Conservation (phyloP, 2,888 invertebrate genomes). For the Andricus quercusramuli region DNA sequence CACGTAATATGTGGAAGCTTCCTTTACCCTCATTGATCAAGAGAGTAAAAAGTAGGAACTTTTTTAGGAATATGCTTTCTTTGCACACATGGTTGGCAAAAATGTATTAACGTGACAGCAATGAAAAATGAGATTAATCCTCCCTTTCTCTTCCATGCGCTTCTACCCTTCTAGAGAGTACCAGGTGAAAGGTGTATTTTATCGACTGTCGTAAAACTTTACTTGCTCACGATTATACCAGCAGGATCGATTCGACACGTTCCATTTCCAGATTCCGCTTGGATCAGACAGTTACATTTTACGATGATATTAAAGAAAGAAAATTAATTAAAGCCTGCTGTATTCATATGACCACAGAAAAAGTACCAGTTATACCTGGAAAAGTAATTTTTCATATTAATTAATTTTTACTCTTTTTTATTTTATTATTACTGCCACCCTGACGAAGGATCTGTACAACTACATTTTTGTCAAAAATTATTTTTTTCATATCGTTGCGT, state of each 20-base stretch:
- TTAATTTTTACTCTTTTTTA: not conserved
- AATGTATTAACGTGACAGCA: constrained; percentile 58
- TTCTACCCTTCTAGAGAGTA: constrained; percentile 43
- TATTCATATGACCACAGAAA: not conserved
- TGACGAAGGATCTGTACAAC: too few relatives aligned
- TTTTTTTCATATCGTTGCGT: too few relatives aligned
- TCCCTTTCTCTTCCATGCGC: constrained; percentile 53
- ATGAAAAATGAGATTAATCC: constrained; percentile 57
- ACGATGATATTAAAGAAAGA: constrained; percentile 13
- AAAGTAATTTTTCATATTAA: not conserved
- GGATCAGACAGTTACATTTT: constrained; percentile 11
- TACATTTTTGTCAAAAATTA: too few relatives aligned
- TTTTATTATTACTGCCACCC: too few relatives aligned
- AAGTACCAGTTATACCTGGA: constrained; percentile 15
- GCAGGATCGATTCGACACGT: constrained; percentile 18
- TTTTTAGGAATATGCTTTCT: not conserved
- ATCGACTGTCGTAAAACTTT: constrained; percentile 49
- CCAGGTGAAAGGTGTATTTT: constrained; percentile 45
- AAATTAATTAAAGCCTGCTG: constrained; percentile 3
- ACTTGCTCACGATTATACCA: constrained; percentile 30
- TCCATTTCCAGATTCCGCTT: constrained; percentile 11
- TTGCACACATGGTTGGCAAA: constrained; percentile 56
- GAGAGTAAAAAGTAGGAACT: not conserved
- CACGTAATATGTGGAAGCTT: not conserved
- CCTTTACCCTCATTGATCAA: constrained; percentile 29